phyloP scores from a whole-genome alignment of 2,113 vertebrate genomes.

The Nesoenas mayeri region DNA sequence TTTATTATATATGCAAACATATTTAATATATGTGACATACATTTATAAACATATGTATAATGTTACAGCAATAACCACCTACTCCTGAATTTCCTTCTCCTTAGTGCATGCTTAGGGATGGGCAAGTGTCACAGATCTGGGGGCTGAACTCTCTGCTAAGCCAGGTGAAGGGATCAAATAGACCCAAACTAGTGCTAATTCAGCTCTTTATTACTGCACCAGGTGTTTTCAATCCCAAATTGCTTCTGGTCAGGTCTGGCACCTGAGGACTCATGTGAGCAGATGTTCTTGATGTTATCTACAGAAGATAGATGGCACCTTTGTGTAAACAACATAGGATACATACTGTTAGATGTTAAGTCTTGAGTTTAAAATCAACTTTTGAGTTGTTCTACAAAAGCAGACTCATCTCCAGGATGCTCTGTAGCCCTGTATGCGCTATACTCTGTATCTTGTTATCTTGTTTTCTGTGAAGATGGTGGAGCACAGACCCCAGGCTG shows the following conservation, averaged over 20 bases:
- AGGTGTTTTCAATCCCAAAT: background rate
- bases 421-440: background rate
- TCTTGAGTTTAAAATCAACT: background rate
- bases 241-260: background rate
- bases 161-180: background rate
- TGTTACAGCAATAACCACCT: background rate
- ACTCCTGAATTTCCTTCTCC: background rate
- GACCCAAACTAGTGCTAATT: background rate
- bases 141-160: background rate
- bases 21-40: background rate
- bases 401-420: background rate
- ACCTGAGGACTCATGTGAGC: background rate
- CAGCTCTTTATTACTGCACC: background rate
- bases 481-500: background rate
- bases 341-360: background rate
- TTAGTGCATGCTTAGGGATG: accelerated
- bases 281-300: background rate
- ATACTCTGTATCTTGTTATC: accelerated
- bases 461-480: background rate
- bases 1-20: background rate
- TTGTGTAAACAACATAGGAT: accelerated
- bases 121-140: background rate
- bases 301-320: background rate
- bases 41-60: background rate
- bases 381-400: background rate